Conservation (phyloP, 2,888 invertebrate genomes). For the Tortricodes alternella region DNA sequence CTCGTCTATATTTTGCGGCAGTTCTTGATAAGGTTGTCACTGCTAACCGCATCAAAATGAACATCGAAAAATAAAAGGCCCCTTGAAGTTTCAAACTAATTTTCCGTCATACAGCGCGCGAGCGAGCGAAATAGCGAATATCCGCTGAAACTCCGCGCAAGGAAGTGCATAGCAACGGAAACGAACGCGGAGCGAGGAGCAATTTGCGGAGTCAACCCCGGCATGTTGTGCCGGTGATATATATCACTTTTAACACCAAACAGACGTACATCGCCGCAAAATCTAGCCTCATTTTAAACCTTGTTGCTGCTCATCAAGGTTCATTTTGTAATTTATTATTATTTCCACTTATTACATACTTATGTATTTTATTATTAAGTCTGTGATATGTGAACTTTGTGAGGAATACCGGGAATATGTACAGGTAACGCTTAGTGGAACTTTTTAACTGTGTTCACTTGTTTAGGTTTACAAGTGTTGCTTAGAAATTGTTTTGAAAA, state of each 20-base stretch:
- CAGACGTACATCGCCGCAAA: not conserved
- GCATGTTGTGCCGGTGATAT: constrained; percentile 20
- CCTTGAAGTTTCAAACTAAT: constrained; percentile 26
- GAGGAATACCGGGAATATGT: constrained; percentile 9
- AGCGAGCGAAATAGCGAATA: constrained; percentile 37
- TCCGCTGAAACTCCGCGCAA: constrained; percentile 35
- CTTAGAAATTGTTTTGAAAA: not conserved
- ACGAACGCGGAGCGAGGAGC: constrained; percentile 39
- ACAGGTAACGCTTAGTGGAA: constrained; percentile 19
- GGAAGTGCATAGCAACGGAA: constrained; percentile 49
- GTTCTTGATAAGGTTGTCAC: not conserved
- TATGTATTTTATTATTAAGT: not conserved
- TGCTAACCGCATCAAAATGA: not conserved
- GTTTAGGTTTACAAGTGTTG: constrained; percentile 4
- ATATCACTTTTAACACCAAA: not conserved
- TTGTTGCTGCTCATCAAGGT: not conserved
- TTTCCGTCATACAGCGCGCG: constrained; percentile 28
- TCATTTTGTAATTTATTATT: not conserved
- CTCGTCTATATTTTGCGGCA: too few relatives aligned
- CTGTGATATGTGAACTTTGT: constrained; percentile 3
- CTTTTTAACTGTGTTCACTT: constrained; percentile 8
- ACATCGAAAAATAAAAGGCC: not conserved
- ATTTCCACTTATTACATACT: too few relatives aligned
- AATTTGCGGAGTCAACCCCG: constrained; percentile 36
- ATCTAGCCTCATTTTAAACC: not conserved